These are phyloP conservation scores for Drosophila merina DNA, from an alignment of 2,888 invertebrate species.

Conservation along the genomic window DNA sequence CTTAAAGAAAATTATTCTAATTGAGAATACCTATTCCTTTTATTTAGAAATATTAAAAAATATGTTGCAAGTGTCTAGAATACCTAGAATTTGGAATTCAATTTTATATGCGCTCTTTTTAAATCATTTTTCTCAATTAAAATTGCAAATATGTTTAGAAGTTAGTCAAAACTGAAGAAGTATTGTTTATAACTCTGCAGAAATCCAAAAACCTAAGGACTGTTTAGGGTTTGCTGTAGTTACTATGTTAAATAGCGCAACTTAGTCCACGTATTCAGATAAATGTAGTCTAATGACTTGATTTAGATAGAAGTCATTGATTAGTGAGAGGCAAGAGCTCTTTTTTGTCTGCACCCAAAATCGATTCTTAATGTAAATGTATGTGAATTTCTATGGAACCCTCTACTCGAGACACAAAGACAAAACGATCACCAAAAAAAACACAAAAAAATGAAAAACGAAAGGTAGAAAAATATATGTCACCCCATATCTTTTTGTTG, in stretches of 20 bases:
- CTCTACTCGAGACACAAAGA: conserved; percentile 43
- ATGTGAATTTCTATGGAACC: conserved; percentile 70
- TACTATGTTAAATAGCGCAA: conserved; percentile 75
- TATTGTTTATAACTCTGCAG: not conserved
- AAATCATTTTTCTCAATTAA: not conserved
- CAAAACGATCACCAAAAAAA: conserved; percentile 44
- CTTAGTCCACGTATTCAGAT: conserved; percentile 51
- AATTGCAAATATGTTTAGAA: conserved; percentile 1
- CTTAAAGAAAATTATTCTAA: not conserved
- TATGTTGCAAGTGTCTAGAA: not conserved
- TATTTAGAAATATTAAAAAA: not conserved
- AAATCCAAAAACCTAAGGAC: not conserved
- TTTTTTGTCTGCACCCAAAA: conserved; percentile 54
- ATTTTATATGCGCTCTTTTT: not conserved
- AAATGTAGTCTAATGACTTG: conserved; percentile 55
- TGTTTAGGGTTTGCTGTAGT: conserved; percentile 57
- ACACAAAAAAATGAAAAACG: not conserved
- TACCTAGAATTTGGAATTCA: no score
- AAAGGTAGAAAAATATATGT: conserved; percentile 46
- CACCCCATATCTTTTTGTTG: conserved; percentile 65
- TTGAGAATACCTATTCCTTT: not conserved
- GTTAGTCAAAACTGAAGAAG: not conserved
- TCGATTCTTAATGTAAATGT: conserved; percentile 53
- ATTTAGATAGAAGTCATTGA: conserved; percentile 10
- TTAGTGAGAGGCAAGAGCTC: conserved; percentile 26